phyloP scores from a whole-genome alignment of 2,113 vertebrate species.

The Larimichthys crocea region DNA sequence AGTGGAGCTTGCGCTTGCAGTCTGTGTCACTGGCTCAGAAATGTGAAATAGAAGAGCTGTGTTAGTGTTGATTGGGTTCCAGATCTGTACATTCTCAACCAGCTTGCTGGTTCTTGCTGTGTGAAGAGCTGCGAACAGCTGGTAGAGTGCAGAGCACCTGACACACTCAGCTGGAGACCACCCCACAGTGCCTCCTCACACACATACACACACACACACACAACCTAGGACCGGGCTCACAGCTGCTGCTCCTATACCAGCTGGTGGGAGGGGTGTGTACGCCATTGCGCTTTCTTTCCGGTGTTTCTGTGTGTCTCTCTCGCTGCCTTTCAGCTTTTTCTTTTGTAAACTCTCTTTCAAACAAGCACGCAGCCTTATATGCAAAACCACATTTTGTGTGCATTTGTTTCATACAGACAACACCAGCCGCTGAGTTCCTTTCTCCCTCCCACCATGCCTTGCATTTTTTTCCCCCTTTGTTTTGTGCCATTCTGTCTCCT shows the following conservation, averaged over 20 bases:
- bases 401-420: background rate
- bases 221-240: slow-evolving; percentile 12
- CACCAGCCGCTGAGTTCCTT: background rate
- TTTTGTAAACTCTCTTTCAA: background rate
- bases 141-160: slow-evolving; percentile 61
- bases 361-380: slow-evolving; percentile 11
- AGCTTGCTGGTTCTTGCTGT: slow-evolving; percentile 47
- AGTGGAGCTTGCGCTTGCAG: too few species aligned
- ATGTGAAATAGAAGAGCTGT: slow-evolving; percentile 7
- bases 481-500: slow-evolving; percentile 12
- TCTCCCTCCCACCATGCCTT: background rate
- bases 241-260: slow-evolving; percentile 29
- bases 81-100: slow-evolving; percentile 30
- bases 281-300: background rate
- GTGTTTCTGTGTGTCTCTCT: slow-evolving; percentile 3
- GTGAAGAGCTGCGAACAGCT: slow-evolving; percentile 63
- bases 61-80: slow-evolving; percentile 32
- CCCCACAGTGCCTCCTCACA: slow-evolving; percentile 8
- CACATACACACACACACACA: slow-evolving; percentile 11
- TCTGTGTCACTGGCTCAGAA: background rate
- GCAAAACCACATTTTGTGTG: background rate
- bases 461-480: background rate
- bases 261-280: slow-evolving; percentile 10
- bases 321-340: slow-evolving; percentile 27
- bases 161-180: slow-evolving; percentile 66